Evolutionary conservation across 2,113 vertebrate species (phyloP).

Genomic region (Hyaena hyaena): DNA sequence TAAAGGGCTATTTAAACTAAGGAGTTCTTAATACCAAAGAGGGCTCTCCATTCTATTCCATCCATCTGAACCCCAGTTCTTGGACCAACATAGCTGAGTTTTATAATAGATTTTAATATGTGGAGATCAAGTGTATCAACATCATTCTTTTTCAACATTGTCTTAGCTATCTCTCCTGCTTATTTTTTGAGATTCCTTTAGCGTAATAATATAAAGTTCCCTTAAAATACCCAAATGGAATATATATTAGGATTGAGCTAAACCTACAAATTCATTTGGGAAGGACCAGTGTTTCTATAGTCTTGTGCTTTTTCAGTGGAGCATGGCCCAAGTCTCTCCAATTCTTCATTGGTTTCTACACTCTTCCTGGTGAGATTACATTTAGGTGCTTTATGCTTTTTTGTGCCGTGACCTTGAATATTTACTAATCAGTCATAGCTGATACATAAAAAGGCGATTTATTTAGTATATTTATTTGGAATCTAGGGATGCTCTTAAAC

Average conservation of each 20-base stretch:
- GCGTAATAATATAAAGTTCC: neutral
- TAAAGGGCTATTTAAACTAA: neutral
- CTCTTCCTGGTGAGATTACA: neutral
- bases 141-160: neutral
- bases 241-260: neutral
- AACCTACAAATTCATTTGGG: neutral
- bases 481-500: neutral
- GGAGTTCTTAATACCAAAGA: neutral
- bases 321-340: neutral
- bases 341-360: neutral
- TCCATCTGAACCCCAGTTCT: neutral
- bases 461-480: constrained; percentile 35
- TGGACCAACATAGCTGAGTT: neutral
- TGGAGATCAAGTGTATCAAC: neutral
- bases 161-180: neutral
- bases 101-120: neutral
- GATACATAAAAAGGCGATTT: neutral
- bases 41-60: neutral
- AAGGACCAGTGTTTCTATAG: neutral
- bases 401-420: neutral
- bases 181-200: neutral
- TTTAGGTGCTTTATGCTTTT: neutral
- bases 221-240: neutral
- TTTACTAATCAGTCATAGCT: neutral
- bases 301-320: neutral